phyloP scores from a whole-genome alignment of 2,888 invertebrate genomes.

The Coelinius sp. region DNA sequence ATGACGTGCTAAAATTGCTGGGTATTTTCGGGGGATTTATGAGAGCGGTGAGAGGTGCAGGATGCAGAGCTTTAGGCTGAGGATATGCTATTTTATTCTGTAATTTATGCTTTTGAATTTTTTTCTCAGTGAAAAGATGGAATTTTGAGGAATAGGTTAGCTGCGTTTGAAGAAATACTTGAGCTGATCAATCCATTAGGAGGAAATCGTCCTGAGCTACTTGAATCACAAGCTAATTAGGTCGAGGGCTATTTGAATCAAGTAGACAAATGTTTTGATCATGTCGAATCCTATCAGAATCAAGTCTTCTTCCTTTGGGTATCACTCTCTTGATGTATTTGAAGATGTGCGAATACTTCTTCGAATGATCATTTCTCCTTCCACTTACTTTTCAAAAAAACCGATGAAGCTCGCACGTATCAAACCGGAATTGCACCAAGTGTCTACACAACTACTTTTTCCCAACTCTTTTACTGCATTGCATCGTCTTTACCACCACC shows the following conservation, averaged over 20 bases:
- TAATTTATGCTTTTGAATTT: neutral
- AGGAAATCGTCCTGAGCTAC: too few relatives aligned
- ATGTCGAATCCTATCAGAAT: too few relatives aligned
- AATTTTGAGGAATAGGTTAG: neutral
- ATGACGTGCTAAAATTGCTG: conserved; percentile 53
- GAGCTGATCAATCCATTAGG: too few relatives aligned
- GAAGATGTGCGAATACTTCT: neutral
- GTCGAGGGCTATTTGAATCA: too few relatives aligned
- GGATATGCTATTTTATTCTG: conserved; percentile 12
- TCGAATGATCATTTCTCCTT: neutral
- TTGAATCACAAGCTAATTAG: too few relatives aligned
- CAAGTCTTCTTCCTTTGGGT: too few relatives aligned
- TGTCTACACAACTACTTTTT: conserved; percentile 32
- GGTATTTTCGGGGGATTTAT: conserved; percentile 50
- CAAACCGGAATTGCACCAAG: conserved; percentile 20
- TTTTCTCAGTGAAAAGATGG: neutral
- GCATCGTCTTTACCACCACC: conserved; percentile 14
- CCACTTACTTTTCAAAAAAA: neutral
- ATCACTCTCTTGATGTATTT: too few relatives aligned
- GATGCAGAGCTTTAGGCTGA: conserved; percentile 23
- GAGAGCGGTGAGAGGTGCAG: conserved; percentile 35
- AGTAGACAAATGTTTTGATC: neutral
- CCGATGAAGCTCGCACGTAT: conserved; percentile 21
- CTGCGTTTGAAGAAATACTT: neutral
- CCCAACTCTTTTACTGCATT: conserved; percentile 28